phyloP scores from a whole-genome alignment of 2,797 vertebrate species.

The Microhierax caerulescens region DNA sequence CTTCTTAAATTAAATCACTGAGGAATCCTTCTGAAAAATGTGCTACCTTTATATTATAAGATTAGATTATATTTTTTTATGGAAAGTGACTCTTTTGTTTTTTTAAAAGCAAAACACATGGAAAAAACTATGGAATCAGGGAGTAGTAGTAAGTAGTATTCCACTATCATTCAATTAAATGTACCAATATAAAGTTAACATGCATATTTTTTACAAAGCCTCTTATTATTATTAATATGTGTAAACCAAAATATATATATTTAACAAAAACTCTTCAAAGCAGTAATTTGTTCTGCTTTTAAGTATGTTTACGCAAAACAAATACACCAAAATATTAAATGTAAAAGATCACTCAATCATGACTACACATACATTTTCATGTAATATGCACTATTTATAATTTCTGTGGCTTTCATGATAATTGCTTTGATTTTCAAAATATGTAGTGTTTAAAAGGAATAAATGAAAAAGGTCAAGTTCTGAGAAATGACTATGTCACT shows the following conservation, averaged over 20 bases:
- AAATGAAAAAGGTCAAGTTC: background rate
- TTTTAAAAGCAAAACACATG: background rate
- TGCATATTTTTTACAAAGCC: background rate
- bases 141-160: background rate
- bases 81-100: background rate
- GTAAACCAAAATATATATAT: background rate
- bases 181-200: background rate
- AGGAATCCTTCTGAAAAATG: background rate
- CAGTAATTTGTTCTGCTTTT: background rate
- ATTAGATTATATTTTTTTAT: background rate
- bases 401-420: background rate
- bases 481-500: background rate
- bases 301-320: background rate
- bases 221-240: too few relatives aligned
- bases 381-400: background rate
- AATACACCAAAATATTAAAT: background rate
- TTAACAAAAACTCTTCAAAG: background rate
- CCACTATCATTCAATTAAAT: background rate
- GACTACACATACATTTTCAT: background rate
- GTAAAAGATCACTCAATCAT: background rate
- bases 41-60: background rate
- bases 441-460: background rate
- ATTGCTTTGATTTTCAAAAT: conserved; percentile 5
- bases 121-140: background rate
- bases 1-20: background rate